phyloP scores from a whole-genome alignment of 2,113 vertebrate species.

The Callorhinus ursinus region DNA sequence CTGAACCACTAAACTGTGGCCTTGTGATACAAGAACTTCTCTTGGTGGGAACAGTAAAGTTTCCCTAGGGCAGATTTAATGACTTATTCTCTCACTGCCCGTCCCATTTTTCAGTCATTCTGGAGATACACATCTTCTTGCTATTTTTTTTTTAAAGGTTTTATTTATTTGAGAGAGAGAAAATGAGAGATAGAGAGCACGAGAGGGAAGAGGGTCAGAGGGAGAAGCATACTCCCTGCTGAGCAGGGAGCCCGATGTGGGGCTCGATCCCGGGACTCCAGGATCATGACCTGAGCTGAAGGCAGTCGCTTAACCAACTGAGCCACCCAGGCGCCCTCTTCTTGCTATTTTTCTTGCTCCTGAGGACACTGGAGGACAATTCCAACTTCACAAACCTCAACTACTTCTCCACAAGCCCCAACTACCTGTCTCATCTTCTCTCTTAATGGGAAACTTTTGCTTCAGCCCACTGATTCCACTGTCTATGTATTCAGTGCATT shows the following conservation, averaged over 20 bases:
- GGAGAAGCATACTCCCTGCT: too few species aligned
- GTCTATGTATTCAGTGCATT: background rate
- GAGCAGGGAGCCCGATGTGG: too few species aligned
- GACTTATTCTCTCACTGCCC: background rate
- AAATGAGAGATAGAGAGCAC: too few species aligned
- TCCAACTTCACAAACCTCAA: background rate
- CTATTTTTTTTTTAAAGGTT: background rate
- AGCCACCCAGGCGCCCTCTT: background rate
- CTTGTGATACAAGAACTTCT: background rate
- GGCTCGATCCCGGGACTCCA: too few species aligned
- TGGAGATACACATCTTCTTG: background rate
- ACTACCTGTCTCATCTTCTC: background rate
- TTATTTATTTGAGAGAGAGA: too few species aligned
- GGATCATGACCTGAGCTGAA: too few species aligned
- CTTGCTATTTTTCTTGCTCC: constrained; percentile 19
- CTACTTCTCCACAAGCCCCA: background rate
- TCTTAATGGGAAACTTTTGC: background rate
- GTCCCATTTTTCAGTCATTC: background rate
- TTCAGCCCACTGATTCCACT: background rate
- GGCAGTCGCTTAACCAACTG: too few species aligned
- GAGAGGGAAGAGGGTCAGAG: too few species aligned
- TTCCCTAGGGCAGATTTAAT: background rate
- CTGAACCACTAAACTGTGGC: background rate
- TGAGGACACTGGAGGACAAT: background rate
- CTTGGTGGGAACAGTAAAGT: background rate